Percentiles rank a stretch among this genome's conserved stretches.
These are phyloP conservation scores for Taenioides sp. DNA, from an alignment of 2,797 vertebrate genomes.

Conservation along the genomic window DNA sequence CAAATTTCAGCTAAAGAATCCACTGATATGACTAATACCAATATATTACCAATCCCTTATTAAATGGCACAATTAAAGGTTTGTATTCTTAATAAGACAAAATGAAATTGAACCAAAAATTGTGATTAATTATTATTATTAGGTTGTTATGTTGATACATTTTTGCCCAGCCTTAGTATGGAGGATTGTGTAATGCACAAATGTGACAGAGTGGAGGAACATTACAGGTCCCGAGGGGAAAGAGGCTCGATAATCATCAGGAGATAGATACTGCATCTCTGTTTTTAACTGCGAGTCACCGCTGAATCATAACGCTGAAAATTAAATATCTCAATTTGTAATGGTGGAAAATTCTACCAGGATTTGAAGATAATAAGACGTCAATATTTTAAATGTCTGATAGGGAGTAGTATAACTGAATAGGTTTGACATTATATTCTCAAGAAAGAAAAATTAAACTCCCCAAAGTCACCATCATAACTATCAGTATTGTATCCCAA, in stretches of 20 bases:
- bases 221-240: slow-evolving; percentile 7
- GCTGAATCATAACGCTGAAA: background rate
- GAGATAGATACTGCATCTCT: slow-evolving; percentile 1
- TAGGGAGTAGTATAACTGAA: background rate
- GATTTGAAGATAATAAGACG: background rate
- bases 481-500: background rate
- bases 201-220: slow-evolving; percentile 29
- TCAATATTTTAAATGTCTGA: background rate
- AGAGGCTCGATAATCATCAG: slow-evolving; percentile 16
- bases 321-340: background rate
- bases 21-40: too few relatives aligned
- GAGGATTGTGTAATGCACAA: slow-evolving; percentile 9
- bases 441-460: background rate
- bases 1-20: too few relatives aligned
- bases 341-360: background rate
- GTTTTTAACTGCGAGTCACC: slow-evolving; percentile 1
- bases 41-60: too few relatives aligned
- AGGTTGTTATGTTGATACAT: background rate
- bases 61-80: background rate
- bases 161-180: background rate
- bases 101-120: background rate
- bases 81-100: background rate
- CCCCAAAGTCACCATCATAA: background rate
- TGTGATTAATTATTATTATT: too few relatives aligned
- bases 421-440: background rate